Percentiles rank a stretch among this genome's conserved stretches.
Evolutionary conservation across 2,113 vertebrate species (phyloP).

Genomic region (Globicephala melas): DNA sequence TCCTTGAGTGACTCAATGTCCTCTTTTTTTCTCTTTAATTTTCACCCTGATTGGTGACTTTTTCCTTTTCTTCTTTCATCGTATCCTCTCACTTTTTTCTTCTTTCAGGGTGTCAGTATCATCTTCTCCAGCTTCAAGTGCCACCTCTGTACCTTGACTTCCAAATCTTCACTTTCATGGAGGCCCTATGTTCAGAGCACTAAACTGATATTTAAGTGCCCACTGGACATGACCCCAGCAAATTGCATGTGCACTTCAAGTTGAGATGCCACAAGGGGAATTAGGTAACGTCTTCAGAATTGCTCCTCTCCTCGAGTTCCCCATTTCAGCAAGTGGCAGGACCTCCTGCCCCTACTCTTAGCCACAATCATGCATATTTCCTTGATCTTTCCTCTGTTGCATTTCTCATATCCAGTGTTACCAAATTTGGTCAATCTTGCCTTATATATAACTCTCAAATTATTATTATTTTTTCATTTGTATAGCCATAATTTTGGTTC

Average conservation of each 20-base stretch:
- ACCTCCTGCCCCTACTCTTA: accelerated
- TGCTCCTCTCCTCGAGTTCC: no score
- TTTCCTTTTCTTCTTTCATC: neutral
- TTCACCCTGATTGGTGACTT: neutral
- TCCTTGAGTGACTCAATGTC: neutral
- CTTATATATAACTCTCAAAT: neutral
- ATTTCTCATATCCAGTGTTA: neutral
- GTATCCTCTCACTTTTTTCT: no score
- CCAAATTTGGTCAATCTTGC: neutral
- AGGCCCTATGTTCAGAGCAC: neutral
- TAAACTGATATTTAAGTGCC: neutral
- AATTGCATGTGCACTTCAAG: neutral
- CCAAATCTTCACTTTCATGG: neutral
- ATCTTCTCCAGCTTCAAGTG: neutral
- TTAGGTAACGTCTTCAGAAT: neutral
- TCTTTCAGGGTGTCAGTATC: neutral
- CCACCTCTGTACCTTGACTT: neutral
- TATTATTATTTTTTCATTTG: neutral
- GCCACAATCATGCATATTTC: neutral
- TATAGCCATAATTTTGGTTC: neutral
- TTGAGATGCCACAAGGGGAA: neutral
- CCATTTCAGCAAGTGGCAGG: neutral
- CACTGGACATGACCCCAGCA: neutral
- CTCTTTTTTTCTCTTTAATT: neutral
- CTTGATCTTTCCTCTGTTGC: neutral